Conservation (phyloP, 64 coral and sea anemone species). For the Montipora efflorescens region DNA sequence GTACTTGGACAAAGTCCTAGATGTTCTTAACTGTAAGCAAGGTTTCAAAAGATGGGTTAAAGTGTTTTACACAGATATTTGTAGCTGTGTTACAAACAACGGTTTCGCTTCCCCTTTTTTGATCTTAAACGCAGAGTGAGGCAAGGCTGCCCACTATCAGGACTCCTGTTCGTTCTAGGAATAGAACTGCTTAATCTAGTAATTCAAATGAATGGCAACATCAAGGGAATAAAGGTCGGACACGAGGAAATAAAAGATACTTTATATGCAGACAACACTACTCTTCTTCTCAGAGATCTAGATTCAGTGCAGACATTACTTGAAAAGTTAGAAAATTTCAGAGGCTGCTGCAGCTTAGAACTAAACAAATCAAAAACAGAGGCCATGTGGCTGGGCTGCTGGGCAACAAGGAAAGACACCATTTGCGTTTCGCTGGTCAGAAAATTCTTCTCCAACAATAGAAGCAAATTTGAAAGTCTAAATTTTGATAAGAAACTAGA, state of each 20-base stretch:
- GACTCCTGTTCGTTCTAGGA: too few relatives aligned
- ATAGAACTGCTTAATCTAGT: neutral
- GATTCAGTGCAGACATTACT: neutral
- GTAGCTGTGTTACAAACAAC: too few relatives aligned
- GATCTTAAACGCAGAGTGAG: too few relatives aligned
- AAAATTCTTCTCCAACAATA: neutral
- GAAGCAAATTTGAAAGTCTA: neutral
- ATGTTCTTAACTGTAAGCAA: too few relatives aligned
- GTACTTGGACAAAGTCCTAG: too few relatives aligned
- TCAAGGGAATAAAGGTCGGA: slow-evolving; percentile 16
- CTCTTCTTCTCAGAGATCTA: neutral
- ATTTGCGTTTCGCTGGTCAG: neutral
- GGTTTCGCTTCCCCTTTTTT: too few relatives aligned
- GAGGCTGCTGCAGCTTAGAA: slow-evolving; percentile 21
- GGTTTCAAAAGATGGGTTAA: too few relatives aligned
- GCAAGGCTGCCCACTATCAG: too few relatives aligned
- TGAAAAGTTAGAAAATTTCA: slow-evolving; percentile 14
- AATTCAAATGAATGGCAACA: slow-evolving; percentile 14
- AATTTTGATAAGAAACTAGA: neutral
- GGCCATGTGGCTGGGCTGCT: neutral
- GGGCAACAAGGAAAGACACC: neutral
- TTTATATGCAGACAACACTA: slow-evolving; percentile 18
- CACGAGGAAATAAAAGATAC: neutral
- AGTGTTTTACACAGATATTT: too few relatives aligned
- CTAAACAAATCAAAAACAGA: slow-evolving; percentile 7